phyloP scores from a whole-genome alignment of 2,888 invertebrate genomes.

The Agonum fuliginosum region DNA sequence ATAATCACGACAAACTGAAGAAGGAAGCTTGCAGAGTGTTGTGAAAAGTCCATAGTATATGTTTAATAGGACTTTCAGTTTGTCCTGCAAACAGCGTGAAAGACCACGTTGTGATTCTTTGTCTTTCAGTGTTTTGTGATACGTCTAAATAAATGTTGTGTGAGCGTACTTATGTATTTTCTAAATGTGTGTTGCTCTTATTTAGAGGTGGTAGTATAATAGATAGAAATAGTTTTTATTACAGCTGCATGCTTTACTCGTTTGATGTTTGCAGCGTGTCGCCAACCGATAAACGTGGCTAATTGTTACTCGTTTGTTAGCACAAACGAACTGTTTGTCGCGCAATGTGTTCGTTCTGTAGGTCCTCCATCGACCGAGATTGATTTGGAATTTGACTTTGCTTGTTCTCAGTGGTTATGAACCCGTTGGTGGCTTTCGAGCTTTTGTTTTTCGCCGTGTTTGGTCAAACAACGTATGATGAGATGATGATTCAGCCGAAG shows the following conservation, averaged over 20 bases:
- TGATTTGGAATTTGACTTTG: constrained; percentile 62
- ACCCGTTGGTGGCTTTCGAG: constrained; percentile 94
- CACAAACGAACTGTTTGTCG: constrained; percentile 40
- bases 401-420: constrained; percentile 84
- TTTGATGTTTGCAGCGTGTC: constrained; percentile 48
- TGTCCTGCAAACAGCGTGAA: constrained; percentile 38
- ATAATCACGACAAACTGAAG: background rate
- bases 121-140: constrained; percentile 47
- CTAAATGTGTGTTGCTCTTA: constrained; percentile 20
- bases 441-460: constrained; percentile 98
- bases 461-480: constrained; percentile 92
- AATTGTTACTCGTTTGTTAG: constrained; percentile 45
- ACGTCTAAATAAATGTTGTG: constrained; percentile 9
- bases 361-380: constrained; percentile 16
- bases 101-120: constrained; percentile 13
- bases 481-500: constrained; percentile 74
- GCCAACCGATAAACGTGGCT: constrained; percentile 22
- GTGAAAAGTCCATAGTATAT: constrained; percentile 21
- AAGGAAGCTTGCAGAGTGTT: constrained; percentile 29
- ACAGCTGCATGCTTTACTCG: constrained; percentile 52
- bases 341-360: constrained; percentile 31
- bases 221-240: constrained; percentile 25
- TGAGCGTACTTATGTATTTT: constrained; percentile 21
- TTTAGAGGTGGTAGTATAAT: background rate
- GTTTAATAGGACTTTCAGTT: constrained; percentile 25